Evolutionary conservation across 2,888 invertebrate genomes (phyloP).

Genomic region (Cybosia mesomella): DNA sequence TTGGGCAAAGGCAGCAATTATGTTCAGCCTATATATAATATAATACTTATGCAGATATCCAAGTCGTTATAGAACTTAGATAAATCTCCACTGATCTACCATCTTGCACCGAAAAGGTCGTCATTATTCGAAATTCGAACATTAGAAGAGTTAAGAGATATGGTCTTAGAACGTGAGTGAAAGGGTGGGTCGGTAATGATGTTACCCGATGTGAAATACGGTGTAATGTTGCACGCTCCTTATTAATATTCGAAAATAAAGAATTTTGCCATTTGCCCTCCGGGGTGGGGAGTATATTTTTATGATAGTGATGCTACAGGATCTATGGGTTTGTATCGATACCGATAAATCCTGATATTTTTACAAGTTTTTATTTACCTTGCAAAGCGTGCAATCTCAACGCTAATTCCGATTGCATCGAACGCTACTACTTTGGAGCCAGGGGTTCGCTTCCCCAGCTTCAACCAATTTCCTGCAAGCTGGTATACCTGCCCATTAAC

Average conservation of each 20-base stretch:
- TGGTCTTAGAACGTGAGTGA: constrained; percentile 47
- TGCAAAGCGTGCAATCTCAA: too few species aligned
- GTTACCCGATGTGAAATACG: constrained; percentile 82
- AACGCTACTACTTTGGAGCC: too few species aligned
- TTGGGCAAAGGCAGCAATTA: constrained; percentile 50
- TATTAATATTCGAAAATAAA: constrained; percentile 86
- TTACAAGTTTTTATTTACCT: not conserved
- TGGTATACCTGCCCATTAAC: too few species aligned
- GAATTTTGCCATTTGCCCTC: constrained; percentile 81
- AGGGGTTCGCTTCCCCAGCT: too few species aligned
- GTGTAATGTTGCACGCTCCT: constrained; percentile 83
- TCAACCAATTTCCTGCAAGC: too few species aligned
- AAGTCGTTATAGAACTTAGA: constrained; percentile 56
- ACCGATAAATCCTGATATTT: not conserved
- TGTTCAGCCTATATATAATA: constrained; percentile 45
- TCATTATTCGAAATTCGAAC: constrained; percentile 59
- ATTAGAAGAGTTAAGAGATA: constrained; percentile 62
- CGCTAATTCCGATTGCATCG: too few species aligned
- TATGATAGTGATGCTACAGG: constrained; percentile 58
- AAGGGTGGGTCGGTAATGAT: constrained; percentile 63
- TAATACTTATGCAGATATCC: constrained; percentile 36
- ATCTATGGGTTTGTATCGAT: constrained; percentile 18
- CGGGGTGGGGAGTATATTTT: constrained; percentile 75
- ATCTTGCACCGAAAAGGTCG: constrained; percentile 59
- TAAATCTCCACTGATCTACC: constrained; percentile 62